These are phyloP conservation scores for Microplitis manilae DNA, from an alignment of 2,888 invertebrate genomes.

Conservation along the genomic window DNA sequence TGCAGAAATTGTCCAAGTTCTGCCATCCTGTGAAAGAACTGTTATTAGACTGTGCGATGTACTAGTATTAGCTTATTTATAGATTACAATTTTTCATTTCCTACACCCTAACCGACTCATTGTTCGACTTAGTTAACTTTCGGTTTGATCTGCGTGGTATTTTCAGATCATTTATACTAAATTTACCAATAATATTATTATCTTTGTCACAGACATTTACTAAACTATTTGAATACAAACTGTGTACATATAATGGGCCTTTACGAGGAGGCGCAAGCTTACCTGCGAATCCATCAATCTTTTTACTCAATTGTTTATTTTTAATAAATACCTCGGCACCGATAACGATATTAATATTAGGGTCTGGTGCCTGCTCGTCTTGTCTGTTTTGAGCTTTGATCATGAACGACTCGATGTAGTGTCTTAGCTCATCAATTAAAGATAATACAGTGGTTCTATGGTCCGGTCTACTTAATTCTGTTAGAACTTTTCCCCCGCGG, in stretches of 20 bases:
- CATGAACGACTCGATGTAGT: slow-evolving; percentile 2
- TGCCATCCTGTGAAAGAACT: no score
- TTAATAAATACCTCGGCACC: slow-evolving; percentile 4
- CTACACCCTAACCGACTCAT: no score
- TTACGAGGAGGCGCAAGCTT: slow-evolving; percentile 1
- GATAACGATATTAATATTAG: not conserved
- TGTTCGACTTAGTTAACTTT: not conserved
- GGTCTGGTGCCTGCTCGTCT: not conserved
- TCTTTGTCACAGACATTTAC: not conserved
- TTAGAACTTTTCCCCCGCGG: not conserved
- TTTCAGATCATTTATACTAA: not conserved
- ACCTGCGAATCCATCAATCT: not conserved
- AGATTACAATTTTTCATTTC: no score
- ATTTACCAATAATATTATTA: not conserved
- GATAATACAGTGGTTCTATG: not conserved
- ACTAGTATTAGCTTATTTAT: no score
- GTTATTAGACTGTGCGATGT: no score
- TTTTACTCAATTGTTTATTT: not conserved
- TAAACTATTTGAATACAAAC: not conserved
- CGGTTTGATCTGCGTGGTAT: not conserved
- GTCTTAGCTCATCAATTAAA: not conserved
- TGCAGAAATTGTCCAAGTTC: no score
- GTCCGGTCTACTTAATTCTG: not conserved
- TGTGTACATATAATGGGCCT: not conserved
- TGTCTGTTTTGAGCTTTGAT: no score